Evolutionary conservation across 2,888 invertebrate genomes (phyloP).

Genomic region (Ophraella communa): DNA sequence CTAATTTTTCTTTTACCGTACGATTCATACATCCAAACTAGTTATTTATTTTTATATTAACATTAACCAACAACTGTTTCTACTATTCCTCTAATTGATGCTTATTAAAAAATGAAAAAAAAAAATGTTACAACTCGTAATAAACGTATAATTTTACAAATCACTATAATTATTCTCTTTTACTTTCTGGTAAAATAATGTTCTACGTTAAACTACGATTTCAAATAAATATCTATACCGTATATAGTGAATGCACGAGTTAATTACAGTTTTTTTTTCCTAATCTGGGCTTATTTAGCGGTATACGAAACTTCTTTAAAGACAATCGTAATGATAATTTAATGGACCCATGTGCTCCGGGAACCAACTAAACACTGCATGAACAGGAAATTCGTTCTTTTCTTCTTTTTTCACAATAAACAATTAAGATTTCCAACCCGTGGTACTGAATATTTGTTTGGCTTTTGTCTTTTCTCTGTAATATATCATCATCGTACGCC

Average conservation of each 20-base stretch:
- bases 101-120: neutral
- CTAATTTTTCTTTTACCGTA: too few relatives aligned
- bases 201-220: neutral
- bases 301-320: neutral
- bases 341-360: constrained; percentile 10
- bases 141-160: neutral
- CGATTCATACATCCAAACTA: too few relatives aligned
- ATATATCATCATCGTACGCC: constrained; percentile 27
- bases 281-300: neutral
- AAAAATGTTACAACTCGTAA: neutral
- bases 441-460: constrained; percentile 16
- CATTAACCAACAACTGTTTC: neutral
- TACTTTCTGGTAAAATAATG: neutral
- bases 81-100: neutral
- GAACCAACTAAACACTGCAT: constrained; percentile 11
- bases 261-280: constrained; percentile 3
- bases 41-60: neutral
- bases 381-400: constrained; percentile 18
- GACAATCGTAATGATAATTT: constrained; percentile 21
- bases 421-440: constrained; percentile 16
- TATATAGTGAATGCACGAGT: neutral
- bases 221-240: neutral
- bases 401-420: constrained; percentile 5
- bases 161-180: neutral
- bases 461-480: constrained; percentile 21